Base-by-base conservation (phyloP, 2,113 vertebrate species). In the Montifringilla adamsi region DNA sequence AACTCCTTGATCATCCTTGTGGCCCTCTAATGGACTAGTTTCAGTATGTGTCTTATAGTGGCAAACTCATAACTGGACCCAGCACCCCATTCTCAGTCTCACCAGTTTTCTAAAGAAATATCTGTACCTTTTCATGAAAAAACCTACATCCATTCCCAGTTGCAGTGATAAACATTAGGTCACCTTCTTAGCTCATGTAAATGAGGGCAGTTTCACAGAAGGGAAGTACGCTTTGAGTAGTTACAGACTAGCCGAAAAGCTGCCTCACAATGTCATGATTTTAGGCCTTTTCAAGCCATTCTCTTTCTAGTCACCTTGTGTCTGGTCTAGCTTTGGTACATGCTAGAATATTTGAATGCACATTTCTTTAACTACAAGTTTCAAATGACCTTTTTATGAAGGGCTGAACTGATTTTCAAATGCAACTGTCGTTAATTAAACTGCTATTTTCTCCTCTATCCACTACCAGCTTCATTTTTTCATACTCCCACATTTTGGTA, bases 371-470 rank as follows among this genome's bases (percentile, higher is more conserved):
- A 3, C 44, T 52, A 22, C 1, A 4, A 60, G 14, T 90, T 84
- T 93, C 41, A 94, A 84, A 67, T 72, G 21, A 91, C 64, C 68
- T 93, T 96, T 88, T 86, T 90, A 86, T 81, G 82, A 91, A 91
- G 44, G 21, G 15, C 26, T 94, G 67, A 92, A 90, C 68, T 84
- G 79, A 90, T 83, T 89, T 93, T 75, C 68, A 94, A 91, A 84
- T 49, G 23, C 52, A 95, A 92, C 94, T 50, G 31, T 52, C 64
- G 52, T 94, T 95, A 91, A 95, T 95, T 90, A 81, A 95, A 66
- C 60, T 93, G 79, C 59, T 84, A 43, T 93, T 95, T 96, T 94
- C 26, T 91, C n/a, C 41, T 84, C 33, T 68, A 90, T 75, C 46
- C 43, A 78, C 41, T 27, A 86, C 5, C 23, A 92, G 21, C 26